Evolutionary conservation across 1,140 invertebrate genomes (phyloP), one percentile per base, ranked within the genome.

Genomic region (Wiebesia pumilae): DNA sequence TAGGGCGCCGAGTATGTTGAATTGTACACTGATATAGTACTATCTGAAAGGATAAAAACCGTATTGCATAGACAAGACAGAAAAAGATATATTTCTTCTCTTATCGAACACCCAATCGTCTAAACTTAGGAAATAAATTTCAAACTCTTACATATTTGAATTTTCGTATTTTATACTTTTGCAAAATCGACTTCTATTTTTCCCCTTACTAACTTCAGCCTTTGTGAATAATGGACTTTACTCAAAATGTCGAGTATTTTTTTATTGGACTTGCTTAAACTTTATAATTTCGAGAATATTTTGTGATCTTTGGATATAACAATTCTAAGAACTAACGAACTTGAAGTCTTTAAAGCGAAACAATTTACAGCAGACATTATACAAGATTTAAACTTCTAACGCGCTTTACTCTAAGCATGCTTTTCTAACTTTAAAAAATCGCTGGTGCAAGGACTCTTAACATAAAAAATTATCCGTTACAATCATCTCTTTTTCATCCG

Each of bases 201-300:
- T 19, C 35, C 27, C 9, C n/a, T 21, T n/a, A n/a, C 71, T 38
- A 40, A 43, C 19, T 69, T 69, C 21, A n/a, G 38, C 38, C 40
- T 75, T 75, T 75, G 71, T 75, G 77, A 79, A 54, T 54, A 54
- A 79, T 35, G 30, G 58, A 33, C 77, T 79, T 33, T 47, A 12
- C 47, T 79, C 77, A 19, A 12, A n/a, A 21, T 79, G 12, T 79
- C 43, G 51, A 54, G 58, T 54, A 79, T 35, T 79, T 75, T 79
- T 54, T 79, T 79, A 58, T 79, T 54, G 77, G 38, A 75, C 43
- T 75, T 75, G 27, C 71, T n/a, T 75, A 75, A 75, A 75, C 71
- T 75, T 75, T 75, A 43, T 75, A 75, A 75, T 75, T 75, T 43
- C 71, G 43, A 75, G 71, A 75, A 75, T 33, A 75, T 40, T 40